These are phyloP conservation scores for Ahaetulla prasina DNA, from an alignment of 2,113 vertebrate species.

Conservation along the genomic window DNA sequence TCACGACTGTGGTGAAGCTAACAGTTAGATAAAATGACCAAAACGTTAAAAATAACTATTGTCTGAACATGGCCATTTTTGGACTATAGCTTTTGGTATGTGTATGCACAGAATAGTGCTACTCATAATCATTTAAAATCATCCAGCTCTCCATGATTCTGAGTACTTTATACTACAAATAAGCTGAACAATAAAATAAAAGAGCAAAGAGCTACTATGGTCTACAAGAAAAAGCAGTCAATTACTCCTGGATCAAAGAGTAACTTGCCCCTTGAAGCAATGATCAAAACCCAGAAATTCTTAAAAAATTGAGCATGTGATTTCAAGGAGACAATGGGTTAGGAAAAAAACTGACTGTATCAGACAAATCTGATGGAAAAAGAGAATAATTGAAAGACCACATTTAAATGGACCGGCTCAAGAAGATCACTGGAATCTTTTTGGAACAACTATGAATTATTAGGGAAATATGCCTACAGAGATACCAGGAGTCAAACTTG, in stretches of 20 bases:
- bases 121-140: background rate
- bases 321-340: background rate
- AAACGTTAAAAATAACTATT: background rate
- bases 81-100: background rate
- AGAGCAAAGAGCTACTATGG: background rate
- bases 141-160: background rate
- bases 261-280: background rate
- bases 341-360: background rate
- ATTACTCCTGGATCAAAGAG: background rate
- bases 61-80: background rate
- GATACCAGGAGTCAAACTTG: background rate
- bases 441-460: background rate
- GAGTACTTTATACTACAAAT: background rate
- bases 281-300: background rate
- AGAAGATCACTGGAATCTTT: background rate
- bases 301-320: background rate
- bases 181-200: background rate
- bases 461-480: background rate
- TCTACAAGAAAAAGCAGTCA: background rate
- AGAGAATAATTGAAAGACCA: background rate
- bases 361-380: background rate
- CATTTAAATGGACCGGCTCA: background rate
- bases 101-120: background rate
- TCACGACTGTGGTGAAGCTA: background rate
- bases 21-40: background rate